These are phyloP conservation scores for Chrysomela aeneicollis DNA, from an alignment of 2,888 invertebrate species.

Conservation along the genomic window DNA sequence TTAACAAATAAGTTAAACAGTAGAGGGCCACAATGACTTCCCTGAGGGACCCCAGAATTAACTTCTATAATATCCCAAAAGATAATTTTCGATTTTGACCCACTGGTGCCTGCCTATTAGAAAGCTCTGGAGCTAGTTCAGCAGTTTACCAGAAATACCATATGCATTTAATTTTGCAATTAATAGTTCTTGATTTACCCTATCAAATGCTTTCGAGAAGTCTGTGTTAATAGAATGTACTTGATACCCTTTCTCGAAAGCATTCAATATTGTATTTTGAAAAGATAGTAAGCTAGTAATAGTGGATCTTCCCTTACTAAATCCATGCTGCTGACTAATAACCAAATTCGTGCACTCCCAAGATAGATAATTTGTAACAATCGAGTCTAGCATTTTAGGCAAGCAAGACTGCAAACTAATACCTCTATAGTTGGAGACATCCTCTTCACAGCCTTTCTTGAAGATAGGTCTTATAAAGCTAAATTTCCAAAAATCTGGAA, in stretches of 20 bases:
- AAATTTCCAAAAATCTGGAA: slow-evolving; percentile 12
- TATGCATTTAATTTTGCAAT: too few species aligned
- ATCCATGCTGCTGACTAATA: too few species aligned
- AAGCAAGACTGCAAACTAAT: slow-evolving; percentile 16
- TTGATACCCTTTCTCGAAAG: slow-evolving; percentile 6
- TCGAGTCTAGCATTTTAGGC: slow-evolving; percentile 13
- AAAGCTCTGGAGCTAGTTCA: too few species aligned
- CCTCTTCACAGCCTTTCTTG: background rate
- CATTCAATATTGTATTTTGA: slow-evolving; percentile 1
- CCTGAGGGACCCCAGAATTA: background rate
- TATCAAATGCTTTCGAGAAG: slow-evolving; percentile 6
- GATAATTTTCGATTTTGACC: background rate
- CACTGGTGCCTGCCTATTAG: background rate
- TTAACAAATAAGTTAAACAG: background rate
- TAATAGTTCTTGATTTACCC: background rate
- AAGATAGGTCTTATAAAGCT: slow-evolving; percentile 17
- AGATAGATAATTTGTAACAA: background rate
- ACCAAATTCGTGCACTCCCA: too few species aligned
- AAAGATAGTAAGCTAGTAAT: background rate
- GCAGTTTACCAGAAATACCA: too few species aligned
- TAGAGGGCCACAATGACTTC: background rate
- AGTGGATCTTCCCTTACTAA: background rate
- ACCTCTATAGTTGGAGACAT: slow-evolving; percentile 16
- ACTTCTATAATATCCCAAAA: background rate
- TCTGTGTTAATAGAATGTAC: slow-evolving; percentile 4